These are phyloP conservation scores for Columba livia DNA, from an alignment of 2,113 vertebrate species.

Conservation along the genomic window DNA sequence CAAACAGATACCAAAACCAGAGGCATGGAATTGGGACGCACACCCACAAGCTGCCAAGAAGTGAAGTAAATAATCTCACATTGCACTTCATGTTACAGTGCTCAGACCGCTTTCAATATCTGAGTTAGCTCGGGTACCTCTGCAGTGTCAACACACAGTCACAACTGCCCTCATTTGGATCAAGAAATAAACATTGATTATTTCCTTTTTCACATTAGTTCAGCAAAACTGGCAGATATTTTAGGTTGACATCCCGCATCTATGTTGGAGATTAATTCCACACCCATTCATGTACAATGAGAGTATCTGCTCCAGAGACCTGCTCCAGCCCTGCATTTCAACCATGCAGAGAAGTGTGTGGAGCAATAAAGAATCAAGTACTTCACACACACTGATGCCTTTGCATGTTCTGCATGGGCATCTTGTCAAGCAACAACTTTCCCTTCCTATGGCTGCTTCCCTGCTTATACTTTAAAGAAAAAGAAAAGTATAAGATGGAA, in stretches of 20 bases:
- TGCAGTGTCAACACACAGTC: slow-evolving; percentile 30
- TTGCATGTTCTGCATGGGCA: neutral
- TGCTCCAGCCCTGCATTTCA: neutral
- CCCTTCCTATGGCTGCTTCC: neutral
- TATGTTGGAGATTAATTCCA: neutral
- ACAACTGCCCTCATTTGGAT: neutral
- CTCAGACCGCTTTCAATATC: neutral
- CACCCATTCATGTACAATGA: neutral
- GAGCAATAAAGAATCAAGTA: neutral
- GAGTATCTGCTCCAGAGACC: neutral
- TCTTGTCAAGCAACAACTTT: neutral
- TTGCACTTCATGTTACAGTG: neutral
- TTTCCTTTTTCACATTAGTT: neutral
- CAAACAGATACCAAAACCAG: neutral
- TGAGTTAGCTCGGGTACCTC: neutral
- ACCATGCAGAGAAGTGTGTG: neutral
- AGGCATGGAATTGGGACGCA: neutral
- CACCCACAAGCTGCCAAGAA: neutral
- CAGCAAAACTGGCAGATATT: neutral
- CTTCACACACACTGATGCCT: neutral
- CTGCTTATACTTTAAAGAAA: neutral
- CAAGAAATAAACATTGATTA: slow-evolving; percentile 35
- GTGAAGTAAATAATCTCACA: slow-evolving; percentile 27
- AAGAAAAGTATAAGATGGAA: too few species aligned
- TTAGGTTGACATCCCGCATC: neutral